Evolutionary conservation across 1,140 invertebrate genomes (phyloP).

Genomic region (Argopecten irradians): DNA sequence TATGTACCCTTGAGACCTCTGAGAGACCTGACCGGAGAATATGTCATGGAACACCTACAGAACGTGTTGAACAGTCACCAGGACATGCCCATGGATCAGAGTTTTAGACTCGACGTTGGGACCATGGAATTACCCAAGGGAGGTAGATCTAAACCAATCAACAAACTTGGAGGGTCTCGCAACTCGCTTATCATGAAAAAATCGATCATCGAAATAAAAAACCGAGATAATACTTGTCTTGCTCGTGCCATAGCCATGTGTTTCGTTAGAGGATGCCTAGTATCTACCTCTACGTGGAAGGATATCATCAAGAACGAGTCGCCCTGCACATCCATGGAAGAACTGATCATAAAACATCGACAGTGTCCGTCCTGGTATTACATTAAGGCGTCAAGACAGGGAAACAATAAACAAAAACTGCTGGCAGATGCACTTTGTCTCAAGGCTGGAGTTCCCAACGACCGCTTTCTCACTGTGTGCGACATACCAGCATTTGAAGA

Average conservation of each 20-base stretch:
- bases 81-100: no score
- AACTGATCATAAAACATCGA: no score
- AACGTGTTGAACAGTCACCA: no score
- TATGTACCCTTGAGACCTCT: not conserved
- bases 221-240: conserved; percentile 32
- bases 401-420: not conserved
- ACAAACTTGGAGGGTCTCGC: no score
- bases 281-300: conserved; percentile 19
- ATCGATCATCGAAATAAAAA: conserved; percentile 39
- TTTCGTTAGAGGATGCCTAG: conserved; percentile 30
- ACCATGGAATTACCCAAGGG: no score
- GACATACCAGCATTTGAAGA: conserved; percentile 41
- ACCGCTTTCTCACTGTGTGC: not conserved
- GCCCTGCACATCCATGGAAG: not conserved
- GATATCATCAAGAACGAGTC: not conserved
- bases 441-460: not conserved
- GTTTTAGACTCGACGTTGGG: no score
- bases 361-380: no score
- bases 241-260: conserved; percentile 26
- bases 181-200: not conserved
- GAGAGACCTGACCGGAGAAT: no score
- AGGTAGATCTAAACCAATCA: no score
- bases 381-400: no score
- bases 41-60: no score
- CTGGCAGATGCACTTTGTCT: not conserved